Percentiles rank a stretch among this genome's conserved stretches.
phyloP scores from a whole-genome alignment of 2,797 vertebrate genomes.

The Ambastaia sidthimunki region DNA sequence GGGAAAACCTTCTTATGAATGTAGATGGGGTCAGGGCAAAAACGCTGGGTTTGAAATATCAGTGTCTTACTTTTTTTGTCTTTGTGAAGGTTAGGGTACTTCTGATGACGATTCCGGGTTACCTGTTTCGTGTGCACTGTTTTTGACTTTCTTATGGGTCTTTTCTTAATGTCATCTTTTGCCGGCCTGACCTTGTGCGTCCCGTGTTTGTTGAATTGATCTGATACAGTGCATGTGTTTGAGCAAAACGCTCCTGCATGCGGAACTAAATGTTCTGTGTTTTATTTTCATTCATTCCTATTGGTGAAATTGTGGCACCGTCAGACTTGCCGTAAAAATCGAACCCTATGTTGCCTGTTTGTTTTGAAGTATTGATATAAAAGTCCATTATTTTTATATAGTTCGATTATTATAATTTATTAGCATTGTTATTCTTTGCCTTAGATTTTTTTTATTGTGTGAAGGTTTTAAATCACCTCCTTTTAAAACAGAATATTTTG shows the following conservation, averaged over 20 bases:
- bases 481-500: conserved; percentile 53
- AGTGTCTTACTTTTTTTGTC: conserved; percentile 61
- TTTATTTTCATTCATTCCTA: conserved; percentile 70
- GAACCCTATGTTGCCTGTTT: conserved; percentile 73
- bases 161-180: conserved; percentile 67
- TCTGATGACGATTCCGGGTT: conserved; percentile 39
- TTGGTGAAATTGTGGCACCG: conserved; percentile 75
- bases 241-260: conserved; percentile 84
- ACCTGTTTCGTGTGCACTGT: conserved; percentile 59
- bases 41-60: conserved; percentile 58
- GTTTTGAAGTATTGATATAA: conserved; percentile 40
- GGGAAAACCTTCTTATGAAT: conserved; percentile 63
- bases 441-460: conserved; percentile 58
- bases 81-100: conserved; percentile 46
- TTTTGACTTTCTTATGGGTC: conserved; percentile 61
- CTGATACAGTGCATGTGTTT: conserved; percentile 83
- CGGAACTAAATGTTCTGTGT: conserved; percentile 84
- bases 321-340: conserved; percentile 77
- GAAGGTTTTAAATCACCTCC: conserved; percentile 24
- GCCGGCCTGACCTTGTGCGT: conserved; percentile 81
- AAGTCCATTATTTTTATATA: conserved; percentile 44
- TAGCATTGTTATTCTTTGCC: conserved; percentile 68
- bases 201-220: conserved; percentile 81
- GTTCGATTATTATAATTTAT: conserved; percentile 44
- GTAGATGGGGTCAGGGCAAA: conserved; percentile 63